Evolutionary conservation across 2,797 vertebrate species (phyloP), one percentile per base, ranked within the genome.

Genomic region (Sebastes hubbsi): DNA sequence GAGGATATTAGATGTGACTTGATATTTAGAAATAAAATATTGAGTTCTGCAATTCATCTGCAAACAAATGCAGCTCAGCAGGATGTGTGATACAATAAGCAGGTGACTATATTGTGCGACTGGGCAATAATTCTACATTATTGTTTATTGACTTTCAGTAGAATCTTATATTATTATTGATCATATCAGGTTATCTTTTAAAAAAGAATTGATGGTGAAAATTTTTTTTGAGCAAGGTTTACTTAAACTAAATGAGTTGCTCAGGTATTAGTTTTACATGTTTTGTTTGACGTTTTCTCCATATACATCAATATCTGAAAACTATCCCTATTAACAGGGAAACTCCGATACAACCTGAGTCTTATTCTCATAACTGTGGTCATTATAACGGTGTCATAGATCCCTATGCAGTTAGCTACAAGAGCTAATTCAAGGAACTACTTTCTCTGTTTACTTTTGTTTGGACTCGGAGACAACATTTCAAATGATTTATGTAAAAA

Each of bases 1-100:
- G 65, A 86, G 77, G 70, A 81, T 79, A 84, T 87, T 78, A 65
- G 75, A 89, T 82, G 83, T 24, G 81, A 86, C 79, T 72, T 80
- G 68, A 85, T 83, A 77, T 87, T 81, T 77, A 49, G 54, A 74
- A 49, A 61, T 62, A 36, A 72, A 80, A 82, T 0, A 24, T 8
- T 29, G 52, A 80, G 60, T 27, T 32, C 42, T 61, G 64, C 63
- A 32, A 49, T 72, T 66, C 52, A 32, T 61, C 54, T 70, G 49
- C 7, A 55, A 67, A 64, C 10, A 75, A 72, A 80, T 18, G 27
- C 71, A 66, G 27, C 52, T 32, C 46, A 64, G n/a, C n/a, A 25
- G 9, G 8, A 25, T 29, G 38, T 18, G 46, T 22, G 14, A 77
- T 32, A 20, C 3, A 29, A 59, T 59, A 29, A 59, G 52, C 52